These are phyloP conservation scores for Acrobasis suavella DNA, from an alignment of 2,888 invertebrate genomes.

Conservation along the genomic window DNA sequence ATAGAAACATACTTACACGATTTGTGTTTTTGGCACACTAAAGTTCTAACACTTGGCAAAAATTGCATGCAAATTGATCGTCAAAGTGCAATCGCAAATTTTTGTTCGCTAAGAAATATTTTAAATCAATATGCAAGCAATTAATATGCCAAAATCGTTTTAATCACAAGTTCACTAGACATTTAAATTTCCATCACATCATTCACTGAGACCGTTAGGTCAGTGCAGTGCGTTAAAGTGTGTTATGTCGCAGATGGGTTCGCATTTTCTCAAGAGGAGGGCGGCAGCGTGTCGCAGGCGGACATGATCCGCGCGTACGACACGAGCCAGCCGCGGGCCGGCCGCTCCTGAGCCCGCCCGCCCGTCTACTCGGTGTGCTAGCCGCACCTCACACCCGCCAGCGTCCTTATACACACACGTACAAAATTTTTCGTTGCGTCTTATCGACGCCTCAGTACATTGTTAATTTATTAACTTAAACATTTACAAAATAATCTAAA, in stretches of 20 bases:
- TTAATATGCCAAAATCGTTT: not conserved
- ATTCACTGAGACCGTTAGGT: not conserved
- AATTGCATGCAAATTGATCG: constrained; percentile 6
- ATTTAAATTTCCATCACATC: not conserved
- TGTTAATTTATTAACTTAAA: not conserved
- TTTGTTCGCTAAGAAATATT: not conserved
- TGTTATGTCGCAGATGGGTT: constrained; percentile 90
- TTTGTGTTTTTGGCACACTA: constrained; percentile 18
- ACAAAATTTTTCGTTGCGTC: constrained; percentile 17
- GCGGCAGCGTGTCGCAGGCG: constrained; percentile 96
- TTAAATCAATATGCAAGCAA: constrained; percentile 9
- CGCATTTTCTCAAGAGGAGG: constrained; percentile 99
- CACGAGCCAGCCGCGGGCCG: constrained; percentile 93
- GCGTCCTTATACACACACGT: constrained; percentile 10
- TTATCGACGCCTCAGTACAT: not conserved
- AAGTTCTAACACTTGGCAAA: not conserved
- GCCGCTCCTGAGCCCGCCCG: constrained; percentile 82
- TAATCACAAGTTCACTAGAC: constrained; percentile 5
- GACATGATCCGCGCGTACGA: constrained; percentile 98
- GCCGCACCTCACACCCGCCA: no score
- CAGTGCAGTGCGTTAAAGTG: constrained; percentile 22
- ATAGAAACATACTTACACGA: constrained; percentile 18
- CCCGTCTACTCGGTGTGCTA: constrained; percentile 31
- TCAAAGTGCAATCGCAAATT: not conserved
- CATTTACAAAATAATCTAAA: not conserved